Evolutionary conservation across 2,797 vertebrate genomes (phyloP).

Genomic region (Karalla daura): DNA sequence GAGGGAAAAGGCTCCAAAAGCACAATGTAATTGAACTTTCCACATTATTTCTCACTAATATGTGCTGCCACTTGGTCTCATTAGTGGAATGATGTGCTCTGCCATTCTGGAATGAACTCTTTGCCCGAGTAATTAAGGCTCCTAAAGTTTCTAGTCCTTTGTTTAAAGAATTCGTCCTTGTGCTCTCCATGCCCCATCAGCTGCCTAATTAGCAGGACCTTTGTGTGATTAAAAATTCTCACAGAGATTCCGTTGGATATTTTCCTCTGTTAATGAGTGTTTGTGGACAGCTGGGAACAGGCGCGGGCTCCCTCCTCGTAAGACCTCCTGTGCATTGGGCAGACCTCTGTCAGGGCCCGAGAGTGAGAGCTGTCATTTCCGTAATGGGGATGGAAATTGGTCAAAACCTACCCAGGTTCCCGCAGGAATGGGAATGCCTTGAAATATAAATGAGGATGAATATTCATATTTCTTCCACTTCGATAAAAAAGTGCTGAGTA

Average conservation of each 20-base stretch:
- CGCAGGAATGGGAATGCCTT: constrained; percentile 94
- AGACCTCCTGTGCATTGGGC: constrained; percentile 93
- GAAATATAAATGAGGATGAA: constrained; percentile 99
- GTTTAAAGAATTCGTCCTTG: constrained; percentile 99
- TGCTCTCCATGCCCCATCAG: constrained; percentile 99
- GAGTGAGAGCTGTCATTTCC: constrained; percentile 98
- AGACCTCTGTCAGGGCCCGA: constrained; percentile 98
- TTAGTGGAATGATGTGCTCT: constrained; percentile 98
- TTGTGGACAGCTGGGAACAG: constrained; percentile 99
- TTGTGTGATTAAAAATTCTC: constrained; percentile 99
- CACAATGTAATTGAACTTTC: constrained; percentile 92
- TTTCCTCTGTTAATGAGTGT: constrained; percentile 99
- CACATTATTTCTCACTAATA: constrained; percentile 90
- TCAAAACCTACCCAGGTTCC: constrained; percentile 91
- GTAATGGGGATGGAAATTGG: constrained; percentile 97
- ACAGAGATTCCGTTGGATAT: constrained; percentile 99
- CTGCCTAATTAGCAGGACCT: constrained; percentile 99
- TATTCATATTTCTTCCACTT: constrained; percentile 96
- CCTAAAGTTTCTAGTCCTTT: constrained; percentile 99
- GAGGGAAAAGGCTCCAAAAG: constrained; percentile 84
- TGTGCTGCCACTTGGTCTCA: constrained; percentile 93
- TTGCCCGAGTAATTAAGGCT: constrained; percentile 99
- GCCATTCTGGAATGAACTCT: constrained; percentile 99
- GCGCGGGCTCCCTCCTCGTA: constrained; percentile 87
- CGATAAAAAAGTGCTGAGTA: constrained; percentile 93